A percentile compares a stretch with the other conserved stretches of the same genome.
These are phyloP conservation scores for Arenaria interpres DNA, from an alignment of 2,113 vertebrate species.

Conservation along the genomic window DNA sequence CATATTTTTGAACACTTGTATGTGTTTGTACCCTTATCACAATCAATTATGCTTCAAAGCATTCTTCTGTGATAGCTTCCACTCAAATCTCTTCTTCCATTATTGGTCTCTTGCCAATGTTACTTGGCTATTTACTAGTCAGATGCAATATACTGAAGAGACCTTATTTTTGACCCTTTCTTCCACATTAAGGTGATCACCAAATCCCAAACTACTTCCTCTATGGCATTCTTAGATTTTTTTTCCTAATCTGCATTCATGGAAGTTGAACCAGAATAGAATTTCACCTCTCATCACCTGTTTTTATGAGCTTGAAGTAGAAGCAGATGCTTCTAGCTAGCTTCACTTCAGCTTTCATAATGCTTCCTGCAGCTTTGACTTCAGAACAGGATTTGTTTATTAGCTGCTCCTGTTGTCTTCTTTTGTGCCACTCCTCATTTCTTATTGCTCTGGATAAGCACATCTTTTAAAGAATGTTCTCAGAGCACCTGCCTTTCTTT, in stretches of 20 bases:
- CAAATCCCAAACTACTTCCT: not conserved
- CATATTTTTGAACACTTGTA: not conserved
- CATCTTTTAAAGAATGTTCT: not conserved
- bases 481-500: fast-evolving
- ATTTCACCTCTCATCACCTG: not conserved
- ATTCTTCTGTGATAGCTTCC: not conserved
- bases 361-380: not conserved
- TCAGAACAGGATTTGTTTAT: not conserved
- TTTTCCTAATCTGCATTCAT: not conserved
- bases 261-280: not conserved
- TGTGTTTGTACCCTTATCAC: not conserved
- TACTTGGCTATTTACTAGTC: not conserved
- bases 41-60: not conserved
- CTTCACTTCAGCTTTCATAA: not conserved
- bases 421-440: not conserved
- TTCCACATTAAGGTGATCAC: not conserved
- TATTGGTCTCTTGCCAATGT: not conserved
- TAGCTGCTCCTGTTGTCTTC: not conserved
- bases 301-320: not conserved
- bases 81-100: not conserved
- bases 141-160: not conserved
- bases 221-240: not conserved
- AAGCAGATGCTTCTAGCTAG: not conserved
- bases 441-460: not conserved
- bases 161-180: not conserved